phyloP scores from a whole-genome alignment of 2,797 vertebrate species.

The Lepilemur septentrionalis region DNA sequence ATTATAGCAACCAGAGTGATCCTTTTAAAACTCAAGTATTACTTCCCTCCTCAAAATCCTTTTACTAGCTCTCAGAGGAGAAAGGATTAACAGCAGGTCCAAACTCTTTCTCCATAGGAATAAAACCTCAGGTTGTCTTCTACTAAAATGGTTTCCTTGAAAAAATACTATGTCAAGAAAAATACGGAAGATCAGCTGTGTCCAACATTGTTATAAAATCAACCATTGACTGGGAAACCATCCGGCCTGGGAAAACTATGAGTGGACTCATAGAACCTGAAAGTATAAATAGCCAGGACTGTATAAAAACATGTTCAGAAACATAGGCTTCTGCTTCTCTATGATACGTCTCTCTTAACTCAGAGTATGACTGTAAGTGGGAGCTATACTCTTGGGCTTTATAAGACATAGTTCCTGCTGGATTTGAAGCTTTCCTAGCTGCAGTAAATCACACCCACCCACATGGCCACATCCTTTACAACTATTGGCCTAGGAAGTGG shows the following conservation, averaged over 20 bases:
- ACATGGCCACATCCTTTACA: not conserved
- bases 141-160: constrained; percentile 9
- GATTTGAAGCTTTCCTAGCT: not conserved
- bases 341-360: not conserved
- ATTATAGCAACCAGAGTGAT: not conserved
- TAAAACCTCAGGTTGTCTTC: not conserved
- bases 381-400: not conserved
- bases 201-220: not conserved
- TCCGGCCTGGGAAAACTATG: not conserved
- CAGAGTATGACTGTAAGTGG: not conserved
- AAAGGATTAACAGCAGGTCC: not conserved
- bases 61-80: not conserved
- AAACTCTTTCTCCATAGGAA: not conserved
- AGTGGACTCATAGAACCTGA: not conserved
- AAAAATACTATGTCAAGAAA: constrained; percentile 14
- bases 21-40: constrained; percentile 5
- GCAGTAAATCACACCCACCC: not conserved
- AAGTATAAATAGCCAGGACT: not conserved
- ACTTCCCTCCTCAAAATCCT: not conserved
- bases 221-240: not conserved
- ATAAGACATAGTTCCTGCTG: not conserved
- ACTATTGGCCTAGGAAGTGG: not conserved
- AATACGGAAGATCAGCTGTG: not conserved
- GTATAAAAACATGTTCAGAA: not conserved
- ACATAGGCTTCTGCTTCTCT: not conserved